Conservation (phyloP, 2,797 vertebrate genomes). For the Limosa lapponica region DNA sequence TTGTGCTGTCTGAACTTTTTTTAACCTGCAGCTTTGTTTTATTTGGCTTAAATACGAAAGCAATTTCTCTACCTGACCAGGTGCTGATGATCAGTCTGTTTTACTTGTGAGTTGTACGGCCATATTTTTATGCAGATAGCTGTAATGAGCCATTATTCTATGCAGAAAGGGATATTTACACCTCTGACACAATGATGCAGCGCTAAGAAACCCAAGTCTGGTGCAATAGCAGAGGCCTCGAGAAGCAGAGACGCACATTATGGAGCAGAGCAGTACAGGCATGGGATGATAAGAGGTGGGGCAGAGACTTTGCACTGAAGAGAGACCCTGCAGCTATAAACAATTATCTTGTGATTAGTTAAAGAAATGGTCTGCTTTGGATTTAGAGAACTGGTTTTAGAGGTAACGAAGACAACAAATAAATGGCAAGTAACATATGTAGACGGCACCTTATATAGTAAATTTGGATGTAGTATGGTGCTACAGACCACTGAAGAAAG, state of each 20-base stretch:
- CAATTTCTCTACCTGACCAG: neutral
- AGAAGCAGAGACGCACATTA: neutral
- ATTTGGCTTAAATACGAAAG: neutral
- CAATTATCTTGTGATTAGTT: neutral
- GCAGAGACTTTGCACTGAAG: neutral
- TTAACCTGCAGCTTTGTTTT: neutral
- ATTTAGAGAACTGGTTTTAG: neutral
- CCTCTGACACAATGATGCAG: neutral
- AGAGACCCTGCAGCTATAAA: neutral
- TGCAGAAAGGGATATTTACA: neutral
- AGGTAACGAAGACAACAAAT: neutral
- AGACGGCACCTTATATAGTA: neutral
- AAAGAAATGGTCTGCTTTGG: neutral
- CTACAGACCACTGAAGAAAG: neutral
- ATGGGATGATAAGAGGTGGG: neutral
- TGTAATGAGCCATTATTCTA: rapidly evolving
- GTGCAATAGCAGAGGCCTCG: neutral
- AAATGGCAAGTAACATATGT: neutral
- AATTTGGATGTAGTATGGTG: neutral
- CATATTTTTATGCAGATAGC: neutral
- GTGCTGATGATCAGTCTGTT: neutral
- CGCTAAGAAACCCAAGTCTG: neutral
- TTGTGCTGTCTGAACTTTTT: neutral
- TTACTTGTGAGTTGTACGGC: neutral
- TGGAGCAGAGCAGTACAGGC: neutral